Evolutionary conservation across 1,140 invertebrate genomes (phyloP), one percentile per base, ranked within the genome.

Genomic region (Trachelipus rathkii): DNA sequence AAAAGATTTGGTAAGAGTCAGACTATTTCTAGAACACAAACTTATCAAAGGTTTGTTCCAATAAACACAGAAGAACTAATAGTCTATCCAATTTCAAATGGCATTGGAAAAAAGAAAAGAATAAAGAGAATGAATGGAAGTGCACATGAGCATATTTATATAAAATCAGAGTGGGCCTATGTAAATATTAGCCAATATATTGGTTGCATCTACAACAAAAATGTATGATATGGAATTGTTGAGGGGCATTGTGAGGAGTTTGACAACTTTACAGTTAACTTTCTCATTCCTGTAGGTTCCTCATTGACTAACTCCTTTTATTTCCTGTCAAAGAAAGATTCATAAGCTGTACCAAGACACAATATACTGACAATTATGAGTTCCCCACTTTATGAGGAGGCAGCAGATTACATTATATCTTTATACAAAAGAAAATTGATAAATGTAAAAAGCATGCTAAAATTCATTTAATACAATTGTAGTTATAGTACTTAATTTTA

Each of bases 1-100:
- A n/a, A 69, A 8, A n/a, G 67, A 69, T 69, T 69, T 11, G 19
- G 9, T 10, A 19, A 69, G 19, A 69, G 67, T 21, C 15, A 24
- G 67, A 19, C 21, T 24, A 69, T 69, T 69, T 19, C 67, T 69
- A 9, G 21, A 69, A 69, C 67, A 19, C 67, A 19, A 19, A 69
- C 9, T 10, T 69, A 11, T 11, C 67, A 69, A 9, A 50, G 15
- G 15, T 10, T 50, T 50, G 46, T 50, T 9, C 46, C 46, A 50
- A 10, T 50, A 15, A 50, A 50, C 46, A 50, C 9, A 15, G 46
- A 50, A 9, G 9, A 10, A 50, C 46, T 50, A 50, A 9, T 50
- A 10, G 46, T 50, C 46, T 50, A 50, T 50, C 46, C 46, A 50
- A 50, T 50, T 50, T 50, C 46, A 9, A 50, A 15, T 50, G 46